These are phyloP conservation scores for Escarpia spicata DNA, from an alignment of 2,888 invertebrate genomes.

Conservation along the genomic window DNA sequence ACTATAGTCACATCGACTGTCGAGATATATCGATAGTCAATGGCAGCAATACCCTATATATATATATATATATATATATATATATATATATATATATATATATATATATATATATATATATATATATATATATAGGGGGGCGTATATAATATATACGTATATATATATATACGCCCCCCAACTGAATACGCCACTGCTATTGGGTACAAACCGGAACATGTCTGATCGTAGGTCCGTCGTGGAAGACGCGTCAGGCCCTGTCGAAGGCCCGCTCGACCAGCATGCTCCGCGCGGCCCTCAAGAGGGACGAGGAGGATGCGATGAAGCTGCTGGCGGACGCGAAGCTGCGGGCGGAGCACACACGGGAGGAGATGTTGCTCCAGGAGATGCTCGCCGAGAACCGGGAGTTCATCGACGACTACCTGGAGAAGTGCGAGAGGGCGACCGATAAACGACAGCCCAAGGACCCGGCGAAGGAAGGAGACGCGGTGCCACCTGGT, in stretches of 20 bases:
- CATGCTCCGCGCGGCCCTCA: slow-evolving; percentile 10
- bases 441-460: not conserved
- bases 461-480: not conserved
- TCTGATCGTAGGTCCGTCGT: not conserved
- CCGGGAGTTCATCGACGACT: slow-evolving; percentile 17
- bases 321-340: not conserved
- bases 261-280: slow-evolving; percentile 17
- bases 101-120: too few relatives aligned
- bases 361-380: not conserved
- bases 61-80: too few relatives aligned
- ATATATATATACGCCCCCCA: too few relatives aligned
- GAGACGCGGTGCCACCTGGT: not conserved
- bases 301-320: not conserved
- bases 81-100: too few relatives aligned
- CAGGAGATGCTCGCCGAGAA: not conserved
- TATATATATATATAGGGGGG: too few relatives aligned
- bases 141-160: too few relatives aligned
- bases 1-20: too few relatives aligned
- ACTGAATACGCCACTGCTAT: too few relatives aligned
- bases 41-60: too few relatives aligned
- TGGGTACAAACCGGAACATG: too few relatives aligned
- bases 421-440: slow-evolving; percentile 8
- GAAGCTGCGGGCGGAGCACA: slow-evolving; percentile 1
- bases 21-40: too few relatives aligned
- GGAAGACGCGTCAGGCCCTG: not conserved